Base-by-base conservation (phyloP, 2,113 vertebrate genomes). In the Rissa tridactyla region DNA sequence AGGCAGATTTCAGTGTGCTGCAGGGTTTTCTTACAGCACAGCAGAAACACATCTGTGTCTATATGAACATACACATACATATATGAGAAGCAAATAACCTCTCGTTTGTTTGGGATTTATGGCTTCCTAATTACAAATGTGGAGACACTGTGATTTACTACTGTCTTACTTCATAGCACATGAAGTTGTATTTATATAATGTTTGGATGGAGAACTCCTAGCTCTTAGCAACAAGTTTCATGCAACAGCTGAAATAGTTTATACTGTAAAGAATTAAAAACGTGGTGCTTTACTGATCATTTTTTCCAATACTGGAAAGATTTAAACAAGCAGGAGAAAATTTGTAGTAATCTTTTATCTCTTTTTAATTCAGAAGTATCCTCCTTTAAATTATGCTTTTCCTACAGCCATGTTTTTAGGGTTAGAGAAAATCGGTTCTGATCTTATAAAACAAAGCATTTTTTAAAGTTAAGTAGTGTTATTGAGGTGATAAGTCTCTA, bases 41-140 rank as follows among this genome's bases (percentile, higher is more conserved):
- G 49, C 13, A 79, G 61, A 78, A 85, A 54, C 0, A 0, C n/a
- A 9, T 61, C 40, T 80, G 26, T 44, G 15, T 10, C 47, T 61
- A 0, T 21, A 8, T 0, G 8, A 57, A 18, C 21, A 52, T 15
- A 73, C 16, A 7, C 20, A 11, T 12, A 7, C 16, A 7, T 11
- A 12, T 3, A 11, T 2, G 38, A 76, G 38, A 71, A 40, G 18
- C 52, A 72, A 82, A 79, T 76, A 69, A 10, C 13, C 19, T 68
- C 44, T 86, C 2, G 2, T 64, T 78, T 71, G 15, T 40, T 72
- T 61, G 40, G 34, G 79, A 69, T 69, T 85, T 60, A 54, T 65
- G 70, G 29, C 16, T 93, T 91, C 70, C 36, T 77, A 72, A 92
- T 89, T 78, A 55, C 29, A 87, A 51, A 47, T 30, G 18, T 58